Percentiles rank a stretch among this genome's conserved stretches.
phyloP scores from a whole-genome alignment of 2,888 invertebrate species.

The Ephialtes manifestator region DNA sequence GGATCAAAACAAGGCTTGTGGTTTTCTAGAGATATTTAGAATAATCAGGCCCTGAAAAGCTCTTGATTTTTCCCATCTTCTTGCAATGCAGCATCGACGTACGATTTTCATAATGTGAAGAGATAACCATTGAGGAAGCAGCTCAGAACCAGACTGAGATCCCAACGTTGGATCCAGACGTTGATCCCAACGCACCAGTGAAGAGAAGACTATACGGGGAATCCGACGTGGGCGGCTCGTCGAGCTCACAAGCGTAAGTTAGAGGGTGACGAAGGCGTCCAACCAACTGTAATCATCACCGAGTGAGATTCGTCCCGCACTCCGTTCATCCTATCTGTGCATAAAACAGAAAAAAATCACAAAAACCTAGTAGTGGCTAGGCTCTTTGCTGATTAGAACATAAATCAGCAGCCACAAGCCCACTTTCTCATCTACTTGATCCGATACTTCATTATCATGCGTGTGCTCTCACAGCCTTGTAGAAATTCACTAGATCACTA shows the following conservation, averaged over 20 bases:
- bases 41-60: no score
- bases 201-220: conserved; percentile 63
- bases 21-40: no score
- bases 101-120: neutral
- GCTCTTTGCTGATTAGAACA: conserved; percentile 24
- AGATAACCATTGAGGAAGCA: conserved; percentile 23
- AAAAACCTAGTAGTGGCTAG: neutral
- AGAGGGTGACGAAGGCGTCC: conserved; percentile 69
- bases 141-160: conserved; percentile 24
- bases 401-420: conserved; percentile 1
- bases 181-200: conserved; percentile 58
- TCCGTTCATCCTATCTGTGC: neutral
- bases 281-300: conserved; percentile 77
- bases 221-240: conserved; percentile 76
- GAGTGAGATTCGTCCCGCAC: conserved; percentile 71
- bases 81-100: no score
- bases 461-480: neutral
- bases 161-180: conserved; percentile 66
- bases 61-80: no score
- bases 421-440: neutral
- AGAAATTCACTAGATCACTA: conserved; percentile 74
- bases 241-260: conserved; percentile 75
- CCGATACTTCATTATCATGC: neutral
- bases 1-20: no score
- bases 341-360: neutral